Percentiles rank a stretch among this genome's conserved stretches.
phyloP scores from a whole-genome alignment of 1,140 invertebrate species.

The Leptinotarsa lineolata region DNA sequence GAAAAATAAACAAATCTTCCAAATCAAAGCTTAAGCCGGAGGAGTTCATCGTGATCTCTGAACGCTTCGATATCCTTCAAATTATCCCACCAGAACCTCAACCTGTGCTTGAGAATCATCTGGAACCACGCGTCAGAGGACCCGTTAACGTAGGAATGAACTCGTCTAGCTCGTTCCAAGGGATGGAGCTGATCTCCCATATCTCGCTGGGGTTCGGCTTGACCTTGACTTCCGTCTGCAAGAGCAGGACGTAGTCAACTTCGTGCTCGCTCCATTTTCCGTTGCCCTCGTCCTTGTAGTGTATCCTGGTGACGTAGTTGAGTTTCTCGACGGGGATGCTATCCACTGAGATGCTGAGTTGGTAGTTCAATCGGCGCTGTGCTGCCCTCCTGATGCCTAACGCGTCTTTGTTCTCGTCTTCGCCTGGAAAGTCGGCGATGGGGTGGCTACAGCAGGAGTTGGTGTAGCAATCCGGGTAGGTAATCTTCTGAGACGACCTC shows the following conservation, averaged over 20 bases:
- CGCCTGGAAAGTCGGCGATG: conserved; percentile 72
- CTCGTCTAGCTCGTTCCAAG: conserved; percentile 68
- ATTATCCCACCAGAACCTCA: conserved; percentile 91
- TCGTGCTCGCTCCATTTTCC: conserved; percentile 93
- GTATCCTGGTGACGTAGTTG: conserved; percentile 83
- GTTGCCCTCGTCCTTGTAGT: conserved; percentile 79
- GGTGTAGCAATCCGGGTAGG: conserved; percentile 83
- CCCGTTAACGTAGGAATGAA: conserved; percentile 68
- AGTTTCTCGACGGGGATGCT: conserved; percentile 72
- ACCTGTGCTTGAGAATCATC: conserved; percentile 76
- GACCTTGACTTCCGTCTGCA: conserved; percentile 76
- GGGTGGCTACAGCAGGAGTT: conserved; percentile 99
- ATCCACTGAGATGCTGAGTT: conserved; percentile 77
- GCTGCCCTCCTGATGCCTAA: conserved; percentile 84
- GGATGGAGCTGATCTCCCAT: conserved; percentile 77
- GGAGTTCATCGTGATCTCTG: conserved; percentile 76
- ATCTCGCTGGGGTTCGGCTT: conserved; percentile 90
- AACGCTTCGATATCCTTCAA: conserved; percentile 74
- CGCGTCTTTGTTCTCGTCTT: conserved; percentile 77
- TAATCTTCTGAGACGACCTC: conserved; percentile 84
- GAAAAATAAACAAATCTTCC: not conserved
- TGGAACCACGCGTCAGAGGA: conserved; percentile 90
- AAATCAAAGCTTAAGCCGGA: conserved; percentile 58
- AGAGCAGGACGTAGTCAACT: conserved; percentile 92
- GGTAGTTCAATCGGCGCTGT: conserved; percentile 80